These are phyloP conservation scores for Gymnothorax javanicus DNA, from an alignment of 2,797 vertebrate species.

Conservation along the genomic window DNA sequence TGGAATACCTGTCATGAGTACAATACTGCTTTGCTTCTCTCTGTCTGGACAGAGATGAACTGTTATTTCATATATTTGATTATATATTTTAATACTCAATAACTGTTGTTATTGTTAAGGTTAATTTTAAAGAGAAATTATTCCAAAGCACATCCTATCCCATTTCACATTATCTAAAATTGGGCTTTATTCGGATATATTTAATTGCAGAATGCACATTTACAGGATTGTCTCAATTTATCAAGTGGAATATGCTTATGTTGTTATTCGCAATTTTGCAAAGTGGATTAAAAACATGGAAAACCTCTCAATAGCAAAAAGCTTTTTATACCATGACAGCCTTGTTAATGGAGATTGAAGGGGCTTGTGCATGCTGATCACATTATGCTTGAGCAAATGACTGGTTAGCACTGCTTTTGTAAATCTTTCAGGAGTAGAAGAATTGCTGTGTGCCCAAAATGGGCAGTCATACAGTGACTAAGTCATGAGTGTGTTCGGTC, in stretches of 20 bases:
- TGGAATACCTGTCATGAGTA: not conserved
- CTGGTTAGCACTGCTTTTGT: not conserved
- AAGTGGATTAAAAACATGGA: not conserved
- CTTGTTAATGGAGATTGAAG: not conserved
- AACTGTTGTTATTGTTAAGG: not conserved
- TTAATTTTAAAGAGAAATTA: not conserved
- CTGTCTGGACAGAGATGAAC: not conserved
- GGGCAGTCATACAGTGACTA: slow-evolving; percentile 60
- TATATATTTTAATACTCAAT: not conserved
- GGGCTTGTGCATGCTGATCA: not conserved
- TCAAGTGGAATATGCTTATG: not conserved
- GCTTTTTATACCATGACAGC: not conserved
- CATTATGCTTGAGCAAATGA: not conserved
- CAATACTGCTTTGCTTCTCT: not conserved
- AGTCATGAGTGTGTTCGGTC: slow-evolving; percentile 51
- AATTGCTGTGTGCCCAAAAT: slow-evolving; percentile 53
- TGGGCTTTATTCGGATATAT: not conserved
- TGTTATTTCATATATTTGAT: too few relatives aligned
- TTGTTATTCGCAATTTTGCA: not conserved
- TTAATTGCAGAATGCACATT: not conserved
- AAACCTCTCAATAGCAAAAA: not conserved
- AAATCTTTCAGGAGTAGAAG: not conserved
- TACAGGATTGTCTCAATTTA: not conserved
- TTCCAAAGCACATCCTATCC: not conserved
- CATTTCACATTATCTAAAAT: not conserved